A percentile compares a stretch with the other conserved stretches of the same genome.
Evolutionary conservation across 2,797 vertebrate species (phyloP).

Genomic region (Sebastes taczanowskii): DNA sequence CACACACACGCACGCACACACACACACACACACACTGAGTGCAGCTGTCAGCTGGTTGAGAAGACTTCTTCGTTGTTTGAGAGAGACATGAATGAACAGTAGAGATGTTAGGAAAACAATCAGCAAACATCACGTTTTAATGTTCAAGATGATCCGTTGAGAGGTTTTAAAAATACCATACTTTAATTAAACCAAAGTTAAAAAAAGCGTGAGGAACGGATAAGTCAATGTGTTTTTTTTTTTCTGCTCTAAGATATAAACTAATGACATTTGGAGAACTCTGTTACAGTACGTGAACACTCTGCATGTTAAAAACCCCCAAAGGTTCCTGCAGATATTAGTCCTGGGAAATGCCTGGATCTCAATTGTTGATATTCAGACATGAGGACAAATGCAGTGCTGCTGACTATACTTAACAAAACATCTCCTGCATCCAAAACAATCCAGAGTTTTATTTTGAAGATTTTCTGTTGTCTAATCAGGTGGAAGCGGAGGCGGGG

Average conservation of each 20-base stretch:
- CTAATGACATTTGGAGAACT: neutral
- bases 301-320: neutral
- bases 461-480: neutral
- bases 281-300: neutral
- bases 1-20: neutral
- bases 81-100: conserved; percentile 40
- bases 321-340: neutral
- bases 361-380: neutral
- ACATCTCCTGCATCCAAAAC: neutral
- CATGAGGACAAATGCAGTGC: neutral
- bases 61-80: conserved; percentile 41
- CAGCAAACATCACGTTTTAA: neutral
- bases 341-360: neutral
- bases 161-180: conserved; percentile 1
- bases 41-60: conserved; percentile 56
- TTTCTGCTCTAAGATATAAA: neutral
- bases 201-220: neutral
- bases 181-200: neutral
- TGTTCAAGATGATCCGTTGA: neutral
- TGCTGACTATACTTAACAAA: neutral
- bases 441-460: neutral
- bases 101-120: conserved; percentile 10
- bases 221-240: neutral
- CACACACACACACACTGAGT: neutral
- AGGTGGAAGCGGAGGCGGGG: neutral